A percentile compares a stretch with the other conserved stretches of the same genome.
Conservation (phyloP, 1,140 invertebrate species). For the Schlechtendalia chinensis region DNA sequence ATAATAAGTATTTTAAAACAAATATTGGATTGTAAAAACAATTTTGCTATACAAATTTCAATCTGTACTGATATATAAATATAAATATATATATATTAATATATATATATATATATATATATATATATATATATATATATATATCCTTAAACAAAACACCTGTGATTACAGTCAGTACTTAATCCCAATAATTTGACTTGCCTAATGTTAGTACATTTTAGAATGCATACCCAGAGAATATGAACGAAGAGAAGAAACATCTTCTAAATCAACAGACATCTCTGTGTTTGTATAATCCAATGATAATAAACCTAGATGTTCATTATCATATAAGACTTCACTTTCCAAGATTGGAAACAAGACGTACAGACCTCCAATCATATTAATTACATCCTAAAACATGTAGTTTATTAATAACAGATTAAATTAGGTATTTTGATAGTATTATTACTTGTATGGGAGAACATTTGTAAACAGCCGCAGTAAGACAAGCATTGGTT, state of each 20-base stretch:
- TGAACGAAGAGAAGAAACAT: conserved; percentile 40
- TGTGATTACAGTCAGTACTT: too few relatives aligned
- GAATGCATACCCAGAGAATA: conserved; percentile 23
- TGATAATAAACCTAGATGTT: conserved; percentile 40
- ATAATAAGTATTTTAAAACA: too few relatives aligned
- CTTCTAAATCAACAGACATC: conserved; percentile 28
- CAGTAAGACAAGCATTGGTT: conserved; percentile 31
- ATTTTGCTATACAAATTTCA: too few relatives aligned
- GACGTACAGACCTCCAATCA: conserved; percentile 63
- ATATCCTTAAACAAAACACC: not conserved
- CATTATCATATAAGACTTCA: conserved; percentile 50
- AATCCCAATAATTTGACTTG: too few relatives aligned
- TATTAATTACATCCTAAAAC: conserved; percentile 61
- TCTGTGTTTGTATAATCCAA: conserved; percentile 24
- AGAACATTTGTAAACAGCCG: conserved; percentile 39
- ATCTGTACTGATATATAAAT: too few relatives aligned
- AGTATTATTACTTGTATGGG: conserved; percentile 38
- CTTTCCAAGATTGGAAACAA: conserved; percentile 64
- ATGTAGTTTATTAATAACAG: conserved; percentile 13
- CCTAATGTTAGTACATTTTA: too few relatives aligned
- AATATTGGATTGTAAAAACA: too few relatives aligned
- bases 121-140: too few relatives aligned
- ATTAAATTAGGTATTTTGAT: not conserved
- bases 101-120: too few relatives aligned
- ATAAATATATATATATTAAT: not conserved